Evolutionary conservation across 2,888 invertebrate genomes (phyloP).

Genomic region (Tethea ocularis): DNA sequence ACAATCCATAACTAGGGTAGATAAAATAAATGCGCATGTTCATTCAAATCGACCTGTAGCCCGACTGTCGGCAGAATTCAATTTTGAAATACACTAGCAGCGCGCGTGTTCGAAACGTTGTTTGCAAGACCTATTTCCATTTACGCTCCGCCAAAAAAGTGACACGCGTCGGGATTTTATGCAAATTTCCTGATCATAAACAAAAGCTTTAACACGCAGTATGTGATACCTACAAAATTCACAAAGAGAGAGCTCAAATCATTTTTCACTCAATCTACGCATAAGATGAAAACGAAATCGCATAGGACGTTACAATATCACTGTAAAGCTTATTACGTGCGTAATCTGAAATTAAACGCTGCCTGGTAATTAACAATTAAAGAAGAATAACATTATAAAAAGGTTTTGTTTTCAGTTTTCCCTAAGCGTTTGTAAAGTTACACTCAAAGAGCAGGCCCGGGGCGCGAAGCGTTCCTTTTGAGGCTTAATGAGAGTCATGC

Average conservation of each 20-base stretch:
- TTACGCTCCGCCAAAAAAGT: conserved; percentile 41
- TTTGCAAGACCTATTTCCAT: conserved; percentile 48
- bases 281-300: too few species aligned
- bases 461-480: conserved; percentile 28
- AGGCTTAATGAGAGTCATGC: conserved; percentile 35
- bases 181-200: conserved; percentile 51
- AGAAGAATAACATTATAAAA: conserved; percentile 29
- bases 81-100: conserved; percentile 51
- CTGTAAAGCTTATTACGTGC: not conserved
- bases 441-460: conserved; percentile 24
- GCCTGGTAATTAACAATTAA: conserved; percentile 36
- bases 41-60: conserved; percentile 40
- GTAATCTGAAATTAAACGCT: conserved; percentile 30
- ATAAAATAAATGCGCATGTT: conserved; percentile 36
- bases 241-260: conserved; percentile 22
- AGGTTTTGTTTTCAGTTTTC: conserved; percentile 33
- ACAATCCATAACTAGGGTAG: conserved; percentile 9
- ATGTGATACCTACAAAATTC: conserved; percentile 27
- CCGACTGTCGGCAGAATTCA: conserved; percentile 43
- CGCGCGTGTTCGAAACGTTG: conserved; percentile 42
- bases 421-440: conserved; percentile 20
- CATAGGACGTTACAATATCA: conserved; percentile 22
- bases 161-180: conserved; percentile 46
- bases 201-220: conserved; percentile 42
- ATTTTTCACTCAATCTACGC: conserved; percentile 18